Evolutionary conservation across 2,888 invertebrate species (phyloP).

Genomic region (Pemphredon lugubris): DNA sequence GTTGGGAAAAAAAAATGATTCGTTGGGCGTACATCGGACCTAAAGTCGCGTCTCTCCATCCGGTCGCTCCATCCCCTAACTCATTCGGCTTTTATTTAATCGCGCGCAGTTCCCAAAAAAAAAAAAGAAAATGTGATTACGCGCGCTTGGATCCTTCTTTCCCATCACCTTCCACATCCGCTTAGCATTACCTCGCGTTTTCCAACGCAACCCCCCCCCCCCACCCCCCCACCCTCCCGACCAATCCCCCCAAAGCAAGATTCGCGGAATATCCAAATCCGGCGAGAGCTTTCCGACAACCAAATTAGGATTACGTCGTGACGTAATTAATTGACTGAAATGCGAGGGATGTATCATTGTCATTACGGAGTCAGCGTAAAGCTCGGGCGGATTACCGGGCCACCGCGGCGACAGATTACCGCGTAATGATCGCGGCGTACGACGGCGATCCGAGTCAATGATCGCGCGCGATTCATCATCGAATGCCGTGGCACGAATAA

Average conservation of each 20-base stretch:
- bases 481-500: slow-evolving; percentile 3
- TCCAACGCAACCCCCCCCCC: not conserved
- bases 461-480: slow-evolving; percentile 28
- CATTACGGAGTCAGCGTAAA: slow-evolving; percentile 73
- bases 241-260: slow-evolving; percentile 7
- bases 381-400: slow-evolving; percentile 71
- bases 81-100: too few species aligned
- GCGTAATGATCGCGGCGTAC: slow-evolving; percentile 49
- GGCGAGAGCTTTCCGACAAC: slow-evolving; percentile 56
- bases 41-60: slow-evolving; percentile 25
- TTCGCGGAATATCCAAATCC: slow-evolving; percentile 35
- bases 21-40: slow-evolving; percentile 31
- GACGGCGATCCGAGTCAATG: slow-evolving; percentile 28
- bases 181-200: too few species aligned
- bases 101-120: too few species aligned
- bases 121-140: too few species aligned
- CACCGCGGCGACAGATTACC: slow-evolving; percentile 57
- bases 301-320: slow-evolving; percentile 74
- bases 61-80: not conserved
- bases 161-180: too few species aligned
- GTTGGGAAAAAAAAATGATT: slow-evolving; percentile 43
- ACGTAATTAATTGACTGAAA: slow-evolving; percentile 77
- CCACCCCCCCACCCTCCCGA: not conserved
- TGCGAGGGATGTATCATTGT: slow-evolving; percentile 65
- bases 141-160: too few species aligned